These are phyloP conservation scores for Lysiphlebus fabarum DNA, from an alignment of 1,140 invertebrate species.

Conservation along the genomic window DNA sequence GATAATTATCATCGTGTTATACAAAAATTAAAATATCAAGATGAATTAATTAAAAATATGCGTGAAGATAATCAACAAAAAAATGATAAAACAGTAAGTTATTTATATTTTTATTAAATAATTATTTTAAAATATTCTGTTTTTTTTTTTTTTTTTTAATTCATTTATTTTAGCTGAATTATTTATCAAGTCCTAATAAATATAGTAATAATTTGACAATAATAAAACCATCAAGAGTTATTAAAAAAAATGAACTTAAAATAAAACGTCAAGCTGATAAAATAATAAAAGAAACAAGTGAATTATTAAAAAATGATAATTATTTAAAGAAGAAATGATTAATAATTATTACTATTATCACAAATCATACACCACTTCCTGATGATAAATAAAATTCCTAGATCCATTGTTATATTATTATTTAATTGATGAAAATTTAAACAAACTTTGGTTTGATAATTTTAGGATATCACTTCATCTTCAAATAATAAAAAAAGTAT, in stretches of 20 bases:
- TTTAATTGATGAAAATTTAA: no score
- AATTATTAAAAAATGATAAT: no score
- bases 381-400: no score
- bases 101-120: neutral
- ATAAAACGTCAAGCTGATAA: slow-evolving; percentile 26
- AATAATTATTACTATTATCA: no score
- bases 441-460: no score
- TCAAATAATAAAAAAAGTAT: no score
- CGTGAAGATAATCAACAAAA: slow-evolving; percentile 42
- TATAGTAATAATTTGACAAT: neutral
- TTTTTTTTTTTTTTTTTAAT: neutral
- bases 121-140: slow-evolving; percentile 9
- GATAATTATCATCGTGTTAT: slow-evolving; percentile 50
- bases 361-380: no score
- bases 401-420: no score
- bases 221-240: neutral
- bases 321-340: no score
- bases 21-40: slow-evolving; percentile 54
- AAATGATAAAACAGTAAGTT: slow-evolving; percentile 33
- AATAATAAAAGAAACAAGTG: slow-evolving; percentile 25
- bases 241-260: neutral
- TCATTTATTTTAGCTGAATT: slow-evolving; percentile 1
- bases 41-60: slow-evolving; percentile 58
- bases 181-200: neutral
- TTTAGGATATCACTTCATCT: no score